Percentiles rank a stretch among this genome's conserved stretches.
Conservation (phyloP, 2,888 invertebrate genomes). For the Cantharis nigra region DNA sequence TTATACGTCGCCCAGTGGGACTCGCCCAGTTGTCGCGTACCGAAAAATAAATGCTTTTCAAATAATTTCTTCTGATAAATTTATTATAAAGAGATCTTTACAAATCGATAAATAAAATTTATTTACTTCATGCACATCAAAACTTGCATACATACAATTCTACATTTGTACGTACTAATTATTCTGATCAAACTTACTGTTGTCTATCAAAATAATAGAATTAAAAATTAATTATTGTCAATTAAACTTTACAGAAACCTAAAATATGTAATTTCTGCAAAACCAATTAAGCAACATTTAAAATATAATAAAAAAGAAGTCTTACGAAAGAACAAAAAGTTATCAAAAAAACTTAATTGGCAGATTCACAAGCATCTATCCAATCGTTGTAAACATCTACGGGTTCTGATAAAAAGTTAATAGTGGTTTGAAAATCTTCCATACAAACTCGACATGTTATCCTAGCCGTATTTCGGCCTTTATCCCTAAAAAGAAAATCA, state of each 20-base stretch:
- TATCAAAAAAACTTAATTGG: slow-evolving; percentile 65
- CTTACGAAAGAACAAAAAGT: too few species aligned
- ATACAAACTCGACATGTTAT: slow-evolving; percentile 95
- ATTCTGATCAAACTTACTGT: too few species aligned
- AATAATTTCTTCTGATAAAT: background rate
- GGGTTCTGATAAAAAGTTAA: slow-evolving; percentile 95
- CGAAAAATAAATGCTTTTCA: too few species aligned
- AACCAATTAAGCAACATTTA: background rate
- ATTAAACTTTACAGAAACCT: background rate
- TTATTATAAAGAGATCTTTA: background rate
- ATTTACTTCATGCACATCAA: background rate
- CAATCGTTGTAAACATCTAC: slow-evolving; percentile 99
- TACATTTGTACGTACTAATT: background rate
- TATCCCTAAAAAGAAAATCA: slow-evolving; percentile 74
- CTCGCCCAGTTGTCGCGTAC: too few species aligned
- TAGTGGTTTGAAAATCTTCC: slow-evolving; percentile 95
- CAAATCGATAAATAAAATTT: background rate
- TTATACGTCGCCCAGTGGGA: too few species aligned
- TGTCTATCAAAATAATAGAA: background rate
- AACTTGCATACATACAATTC: background rate
- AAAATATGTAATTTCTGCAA: background rate
- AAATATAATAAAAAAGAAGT: background rate
- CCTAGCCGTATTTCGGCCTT: slow-evolving; percentile 89
- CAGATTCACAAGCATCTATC: slow-evolving; percentile 98
- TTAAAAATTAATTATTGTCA: background rate